phyloP scores from a whole-genome alignment of 2,888 invertebrate genomes.

The Flexamia atlantica region DNA sequence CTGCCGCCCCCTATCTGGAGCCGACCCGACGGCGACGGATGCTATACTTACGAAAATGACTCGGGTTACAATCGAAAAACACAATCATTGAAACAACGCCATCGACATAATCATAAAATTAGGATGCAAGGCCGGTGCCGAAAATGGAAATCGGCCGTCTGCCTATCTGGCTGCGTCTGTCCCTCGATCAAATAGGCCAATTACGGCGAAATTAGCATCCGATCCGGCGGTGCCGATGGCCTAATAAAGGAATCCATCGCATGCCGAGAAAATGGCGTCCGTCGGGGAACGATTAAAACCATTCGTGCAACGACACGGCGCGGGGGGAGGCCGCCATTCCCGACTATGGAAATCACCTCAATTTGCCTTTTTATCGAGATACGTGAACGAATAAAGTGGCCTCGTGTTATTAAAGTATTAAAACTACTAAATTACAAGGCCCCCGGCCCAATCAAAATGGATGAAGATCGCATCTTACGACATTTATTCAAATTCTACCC shows the following conservation, averaged over 20 bases:
- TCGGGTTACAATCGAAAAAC: slow-evolving; percentile 47
- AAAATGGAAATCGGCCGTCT: slow-evolving; percentile 31
- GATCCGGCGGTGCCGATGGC: slow-evolving; percentile 21
- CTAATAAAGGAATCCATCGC: slow-evolving; percentile 49
- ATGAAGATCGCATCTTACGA: slow-evolving; percentile 41
- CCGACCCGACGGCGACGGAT: neutral
- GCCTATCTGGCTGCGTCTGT: slow-evolving; percentile 10
- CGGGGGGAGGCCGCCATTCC: slow-evolving; percentile 20
- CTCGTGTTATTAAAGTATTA: slow-evolving; percentile 49
- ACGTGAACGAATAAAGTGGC: slow-evolving; percentile 42
- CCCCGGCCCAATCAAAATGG: slow-evolving; percentile 28
- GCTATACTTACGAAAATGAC: slow-evolving; percentile 44
- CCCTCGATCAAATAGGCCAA: slow-evolving; percentile 44
- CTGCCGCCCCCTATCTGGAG: slow-evolving; percentile 2
- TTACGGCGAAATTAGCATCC: slow-evolving; percentile 23
- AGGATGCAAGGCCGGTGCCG: slow-evolving; percentile 46
- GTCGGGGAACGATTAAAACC: slow-evolving; percentile 43
- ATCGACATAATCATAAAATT: slow-evolving; percentile 41
- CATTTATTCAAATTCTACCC: slow-evolving; percentile 36
- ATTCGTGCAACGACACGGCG: slow-evolving; percentile 29
- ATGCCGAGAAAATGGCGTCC: slow-evolving; percentile 46
- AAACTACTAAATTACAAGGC: slow-evolving; percentile 45
- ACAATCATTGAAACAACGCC: slow-evolving; percentile 49
- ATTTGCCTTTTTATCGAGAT: slow-evolving; percentile 52
- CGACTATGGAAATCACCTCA: slow-evolving; percentile 37